Evolutionary conservation across 2,113 vertebrate genomes (phyloP).

Genomic region (Amazona guildingii): DNA sequence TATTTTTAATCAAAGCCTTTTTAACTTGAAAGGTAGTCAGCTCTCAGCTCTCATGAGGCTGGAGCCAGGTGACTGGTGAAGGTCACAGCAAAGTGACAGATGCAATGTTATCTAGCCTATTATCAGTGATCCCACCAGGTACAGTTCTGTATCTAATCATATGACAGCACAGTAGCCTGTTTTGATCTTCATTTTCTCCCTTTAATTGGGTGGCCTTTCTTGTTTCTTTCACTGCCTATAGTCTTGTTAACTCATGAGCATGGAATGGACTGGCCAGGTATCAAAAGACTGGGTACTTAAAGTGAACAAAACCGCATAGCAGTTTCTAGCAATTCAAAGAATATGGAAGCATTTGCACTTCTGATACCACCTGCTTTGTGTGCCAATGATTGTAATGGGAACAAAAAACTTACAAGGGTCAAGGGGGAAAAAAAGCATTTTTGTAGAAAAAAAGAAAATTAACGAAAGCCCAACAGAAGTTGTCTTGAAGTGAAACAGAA

Average conservation of each 20-base stretch:
- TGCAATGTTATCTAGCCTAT: not conserved
- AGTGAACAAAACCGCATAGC: constrained; percentile 31
- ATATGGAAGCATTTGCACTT: not conserved
- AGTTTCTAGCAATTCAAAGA: constrained; percentile 41
- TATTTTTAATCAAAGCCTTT: constrained; percentile 24
- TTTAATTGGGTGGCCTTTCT: constrained; percentile 47
- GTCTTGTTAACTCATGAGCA: constrained; percentile 41
- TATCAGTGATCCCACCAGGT: constrained; percentile 23
- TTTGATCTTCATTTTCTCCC: constrained; percentile 42
- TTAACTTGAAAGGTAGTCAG: not conserved
- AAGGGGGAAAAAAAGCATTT: not conserved
- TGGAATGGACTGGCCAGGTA: constrained; percentile 1
- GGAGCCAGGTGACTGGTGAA: not conserved
- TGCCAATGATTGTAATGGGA: not conserved
- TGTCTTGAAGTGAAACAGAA: not conserved
- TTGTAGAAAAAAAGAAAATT: no score
- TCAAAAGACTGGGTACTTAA: constrained; percentile 41
- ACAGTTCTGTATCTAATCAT: constrained; percentile 19
- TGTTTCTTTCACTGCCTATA: not conserved
- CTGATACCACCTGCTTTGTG: not conserved
- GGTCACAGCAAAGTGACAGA: not conserved
- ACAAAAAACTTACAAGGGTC: not conserved
- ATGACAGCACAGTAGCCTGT: not conserved
- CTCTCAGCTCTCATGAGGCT: not conserved
- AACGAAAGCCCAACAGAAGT: not conserved